phyloP scores from a whole-genome alignment of 2,113 vertebrate genomes.

The Pica pica region DNA sequence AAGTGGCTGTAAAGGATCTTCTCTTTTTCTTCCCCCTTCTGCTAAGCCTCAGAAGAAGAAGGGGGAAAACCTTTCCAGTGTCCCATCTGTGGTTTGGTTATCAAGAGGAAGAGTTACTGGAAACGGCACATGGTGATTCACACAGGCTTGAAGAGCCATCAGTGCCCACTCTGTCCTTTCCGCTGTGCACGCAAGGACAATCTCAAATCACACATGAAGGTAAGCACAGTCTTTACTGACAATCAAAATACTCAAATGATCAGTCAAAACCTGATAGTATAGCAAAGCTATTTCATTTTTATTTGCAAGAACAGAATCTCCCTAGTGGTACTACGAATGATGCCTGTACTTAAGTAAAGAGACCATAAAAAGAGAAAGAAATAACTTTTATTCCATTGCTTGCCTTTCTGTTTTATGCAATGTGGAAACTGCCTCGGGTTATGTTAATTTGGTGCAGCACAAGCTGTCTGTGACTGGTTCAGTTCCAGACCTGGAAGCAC shows the following conservation, averaged over 20 bases:
- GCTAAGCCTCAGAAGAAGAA: constrained; percentile 92
- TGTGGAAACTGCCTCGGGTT: neutral
- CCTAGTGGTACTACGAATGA: neutral
- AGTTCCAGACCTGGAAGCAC: neutral
- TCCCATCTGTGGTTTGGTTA: constrained; percentile 97
- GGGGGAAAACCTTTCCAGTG: constrained; percentile 98
- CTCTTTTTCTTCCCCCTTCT: constrained; percentile 48
- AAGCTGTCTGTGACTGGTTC: neutral
- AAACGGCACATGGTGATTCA: constrained; percentile 99
- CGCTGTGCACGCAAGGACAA: constrained; percentile 99
- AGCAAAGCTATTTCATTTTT: neutral
- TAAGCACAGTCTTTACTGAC: constrained; percentile 64
- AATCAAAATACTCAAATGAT: neutral
- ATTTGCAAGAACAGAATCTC: neutral
- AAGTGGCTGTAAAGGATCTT: neutral
- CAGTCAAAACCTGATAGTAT: neutral
- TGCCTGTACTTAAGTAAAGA: neutral
- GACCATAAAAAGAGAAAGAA: neutral
- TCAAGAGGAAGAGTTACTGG: constrained; percentile 99
- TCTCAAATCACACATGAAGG: constrained; percentile 99
- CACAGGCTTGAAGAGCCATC: constrained; percentile 98
- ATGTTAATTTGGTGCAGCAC: neutral
- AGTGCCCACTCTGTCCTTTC: constrained; percentile 97
- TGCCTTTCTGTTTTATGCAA: neutral
- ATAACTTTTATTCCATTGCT: neutral